These are phyloP conservation scores for Bhutanitis thaidina DNA, from an alignment of 2,888 invertebrate species.

Conservation along the genomic window DNA sequence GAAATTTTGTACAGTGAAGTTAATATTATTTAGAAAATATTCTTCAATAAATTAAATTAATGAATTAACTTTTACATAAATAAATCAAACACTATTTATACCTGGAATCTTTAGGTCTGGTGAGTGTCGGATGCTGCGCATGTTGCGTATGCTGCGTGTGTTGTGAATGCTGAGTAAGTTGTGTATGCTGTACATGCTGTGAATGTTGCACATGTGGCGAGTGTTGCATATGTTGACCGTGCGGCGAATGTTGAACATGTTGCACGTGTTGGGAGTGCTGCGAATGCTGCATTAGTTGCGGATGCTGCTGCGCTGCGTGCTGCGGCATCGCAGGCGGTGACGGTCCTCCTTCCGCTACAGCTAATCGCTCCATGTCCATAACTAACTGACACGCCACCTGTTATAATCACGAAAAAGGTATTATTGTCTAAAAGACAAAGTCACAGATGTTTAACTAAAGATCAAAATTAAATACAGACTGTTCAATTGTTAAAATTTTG, in stretches of 20 bases:
- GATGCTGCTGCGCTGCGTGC: conserved; percentile 34
- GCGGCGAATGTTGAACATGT: conserved; percentile 47
- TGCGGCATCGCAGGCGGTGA: conserved; percentile 36
- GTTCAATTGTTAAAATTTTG: too few species aligned
- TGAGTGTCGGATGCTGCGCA: conserved; percentile 33
- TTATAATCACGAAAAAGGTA: neutral
- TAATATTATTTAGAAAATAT: too few species aligned
- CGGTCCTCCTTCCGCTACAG: conserved; percentile 49
- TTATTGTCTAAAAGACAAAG: too few species aligned
- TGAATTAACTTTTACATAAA: too few species aligned
- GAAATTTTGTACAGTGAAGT: too few species aligned
- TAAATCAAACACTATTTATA: conserved; percentile 22
- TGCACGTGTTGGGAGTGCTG: conserved; percentile 37
- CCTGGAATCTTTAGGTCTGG: conserved; percentile 62
- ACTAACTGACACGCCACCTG: conserved; percentile 37
- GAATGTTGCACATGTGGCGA: conserved; percentile 30
- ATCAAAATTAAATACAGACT: too few species aligned
- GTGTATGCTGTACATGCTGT: conserved; percentile 32
- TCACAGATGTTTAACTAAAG: too few species aligned
- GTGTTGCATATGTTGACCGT: conserved; percentile 31
- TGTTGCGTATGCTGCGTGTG: conserved; percentile 29
- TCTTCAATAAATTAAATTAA: too few species aligned
- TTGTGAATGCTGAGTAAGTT: conserved; percentile 41
- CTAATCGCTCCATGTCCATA: conserved; percentile 58
- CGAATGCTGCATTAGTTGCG: conserved; percentile 28